Base-by-base conservation (phyloP, 2,888 invertebrate species). In the Chloroclystis v-ata region DNA sequence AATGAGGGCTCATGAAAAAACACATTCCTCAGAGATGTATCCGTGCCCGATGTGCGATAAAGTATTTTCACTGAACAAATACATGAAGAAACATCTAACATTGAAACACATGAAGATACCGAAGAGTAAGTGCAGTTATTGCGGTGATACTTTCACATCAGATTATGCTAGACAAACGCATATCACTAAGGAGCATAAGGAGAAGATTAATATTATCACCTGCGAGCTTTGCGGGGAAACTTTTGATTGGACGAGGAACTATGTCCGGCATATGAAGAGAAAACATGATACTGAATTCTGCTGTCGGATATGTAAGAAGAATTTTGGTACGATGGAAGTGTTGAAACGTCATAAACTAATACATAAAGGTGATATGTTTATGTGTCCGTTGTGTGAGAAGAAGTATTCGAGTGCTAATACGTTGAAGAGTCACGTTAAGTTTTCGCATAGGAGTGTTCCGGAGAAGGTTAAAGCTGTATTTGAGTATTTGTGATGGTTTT, bases 1-100 rank as follows among this genome's bases (percentile, higher is more conserved):
- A 0, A 35, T 80, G 0, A 75, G 72, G 13, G 73, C 71, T 6
- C 90, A 89, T 45, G 49, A 74, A 0, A 69, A 76, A 39, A 81
- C 76, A 0, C 90, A 90, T 48, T 74, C 73, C 4, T 67, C 67
- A 0, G 89, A 82, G 0, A 74, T 68, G 1, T 83, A 63, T 47
- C 72, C 73, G 0, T 90, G 90, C 48, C 65, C 72, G 0, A 56
- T 66, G 0, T 90, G 90, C 53, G 63, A 72, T 0, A 89, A 89
- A 56, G 73, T 81, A 0, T 90, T 89, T 47, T 64, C 72, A 0
- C 47, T 83, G 9, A 61, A 69, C 0, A 69, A 71, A 12, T 79
- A 82, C 24, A 66, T 57, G 14, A 59, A 53, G 0, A 81, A 77
- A 26, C 85, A 85, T 14, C 49, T 59, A 0, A 61, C 66, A 0